phyloP scores from a whole-genome alignment of 1,140 invertebrate species.

The Magallana gigas region DNA sequence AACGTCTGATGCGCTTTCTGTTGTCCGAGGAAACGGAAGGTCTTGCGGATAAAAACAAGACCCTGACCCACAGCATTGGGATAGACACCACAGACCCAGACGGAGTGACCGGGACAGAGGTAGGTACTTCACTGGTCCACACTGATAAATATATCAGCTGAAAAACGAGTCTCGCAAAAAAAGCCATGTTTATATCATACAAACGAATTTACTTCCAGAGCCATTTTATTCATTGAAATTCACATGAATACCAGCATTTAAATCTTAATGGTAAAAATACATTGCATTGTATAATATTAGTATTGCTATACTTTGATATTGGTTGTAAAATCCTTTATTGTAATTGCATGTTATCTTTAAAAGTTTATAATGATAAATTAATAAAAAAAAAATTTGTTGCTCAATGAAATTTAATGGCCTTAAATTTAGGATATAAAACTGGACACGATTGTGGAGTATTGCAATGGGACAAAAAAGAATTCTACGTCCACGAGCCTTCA shows the following conservation, averaged over 20 bases:
- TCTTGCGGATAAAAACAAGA: slow-evolving; percentile 76
- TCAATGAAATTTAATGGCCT: neutral
- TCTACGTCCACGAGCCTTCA: neutral
- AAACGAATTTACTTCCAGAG: no score
- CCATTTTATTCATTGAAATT: no score
- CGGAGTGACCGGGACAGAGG: slow-evolving; percentile 14
- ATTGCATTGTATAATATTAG: no score
- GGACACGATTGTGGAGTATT: slow-evolving; percentile 43
- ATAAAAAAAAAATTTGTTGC: no score
- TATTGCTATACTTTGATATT: no score
- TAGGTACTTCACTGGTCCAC: neutral
- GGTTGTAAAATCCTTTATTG: no score
- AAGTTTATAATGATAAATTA: no score
- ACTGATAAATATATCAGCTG: no score
- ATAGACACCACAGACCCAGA: slow-evolving; percentile 55
- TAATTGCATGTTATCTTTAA: neutral
- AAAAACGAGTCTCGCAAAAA: no score
- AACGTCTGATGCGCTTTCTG: slow-evolving; percentile 78
- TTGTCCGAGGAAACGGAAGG: slow-evolving; percentile 66
- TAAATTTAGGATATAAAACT: slow-evolving; percentile 32
- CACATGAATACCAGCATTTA: no score
- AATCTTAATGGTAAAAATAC: no score
- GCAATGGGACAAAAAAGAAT: slow-evolving; percentile 43
- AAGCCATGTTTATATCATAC: no score
- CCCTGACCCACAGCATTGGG: slow-evolving; percentile 57